These are phyloP conservation scores for Oscheius sp. DNA, from an alignment of 2,888 invertebrate genomes.

Conservation along the genomic window DNA sequence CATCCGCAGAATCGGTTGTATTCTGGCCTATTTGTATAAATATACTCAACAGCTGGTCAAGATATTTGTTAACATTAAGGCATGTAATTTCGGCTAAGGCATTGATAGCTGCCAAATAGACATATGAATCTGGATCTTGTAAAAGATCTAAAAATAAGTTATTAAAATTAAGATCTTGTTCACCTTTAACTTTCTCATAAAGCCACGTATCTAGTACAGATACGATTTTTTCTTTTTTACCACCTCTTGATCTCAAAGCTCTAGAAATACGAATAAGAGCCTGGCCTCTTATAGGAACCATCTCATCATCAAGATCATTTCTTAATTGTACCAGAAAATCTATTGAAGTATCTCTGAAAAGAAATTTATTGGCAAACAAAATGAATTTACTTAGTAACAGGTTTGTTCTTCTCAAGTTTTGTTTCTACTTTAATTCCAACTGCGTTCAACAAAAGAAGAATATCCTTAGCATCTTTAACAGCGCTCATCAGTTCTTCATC, in stretches of 20 bases:
- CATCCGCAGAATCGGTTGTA: conserved; percentile 1
- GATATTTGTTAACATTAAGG: conserved; percentile 42
- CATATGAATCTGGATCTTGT: conserved; percentile 59
- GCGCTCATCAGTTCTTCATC: neutral
- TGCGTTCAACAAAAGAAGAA: neutral
- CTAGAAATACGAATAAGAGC: conserved; percentile 40
- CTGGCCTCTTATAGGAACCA: conserved; percentile 43
- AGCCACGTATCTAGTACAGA: conserved; percentile 14
- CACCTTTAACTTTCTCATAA: conserved; percentile 44
- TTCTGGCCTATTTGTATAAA: conserved; percentile 37
- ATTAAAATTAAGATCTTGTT: neutral
- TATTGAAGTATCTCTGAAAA: neutral
- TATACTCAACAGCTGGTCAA: conserved; percentile 48
- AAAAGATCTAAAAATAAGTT: conserved; percentile 42
- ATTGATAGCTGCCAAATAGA: conserved; percentile 65
- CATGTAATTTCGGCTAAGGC: conserved; percentile 61
- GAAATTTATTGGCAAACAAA: neutral
- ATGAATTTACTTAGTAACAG: neutral
- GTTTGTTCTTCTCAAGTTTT: no score
- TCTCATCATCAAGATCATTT: conserved; percentile 41
- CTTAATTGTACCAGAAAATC: conserved; percentile 40
- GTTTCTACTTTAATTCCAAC: conserved; percentile 16
- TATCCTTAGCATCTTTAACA: conserved; percentile 19
- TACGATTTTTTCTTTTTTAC: neutral
- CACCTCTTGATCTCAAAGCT: conserved; percentile 27